Conservation (phyloP, 2,113 vertebrate genomes). For the Notothenia rossii region DNA sequence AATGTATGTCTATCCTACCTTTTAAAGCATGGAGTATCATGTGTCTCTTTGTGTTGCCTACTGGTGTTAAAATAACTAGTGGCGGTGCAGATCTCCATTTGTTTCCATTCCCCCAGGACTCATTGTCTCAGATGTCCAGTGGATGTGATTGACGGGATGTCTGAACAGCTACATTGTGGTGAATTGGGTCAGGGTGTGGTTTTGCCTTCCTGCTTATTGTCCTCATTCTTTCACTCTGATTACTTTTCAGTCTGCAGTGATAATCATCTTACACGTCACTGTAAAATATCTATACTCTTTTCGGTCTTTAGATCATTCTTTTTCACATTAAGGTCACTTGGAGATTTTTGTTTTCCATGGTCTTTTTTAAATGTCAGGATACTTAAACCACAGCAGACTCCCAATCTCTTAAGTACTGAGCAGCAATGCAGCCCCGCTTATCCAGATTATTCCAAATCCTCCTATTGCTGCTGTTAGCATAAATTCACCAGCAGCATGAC, state of each 20-base stretch:
- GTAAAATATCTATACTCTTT: constrained; percentile 30
- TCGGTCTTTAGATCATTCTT: background rate
- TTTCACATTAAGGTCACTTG: constrained; percentile 65
- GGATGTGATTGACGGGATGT: constrained; percentile 71
- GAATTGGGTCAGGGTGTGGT: constrained; percentile 78
- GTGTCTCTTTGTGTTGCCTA: constrained; percentile 2
- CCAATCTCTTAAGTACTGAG: constrained; percentile 61
- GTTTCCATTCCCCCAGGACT: constrained; percentile 49
- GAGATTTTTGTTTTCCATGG: constrained; percentile 47
- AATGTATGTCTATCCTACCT: background rate
- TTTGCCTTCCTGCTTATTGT: constrained; percentile 69
- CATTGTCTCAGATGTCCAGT: constrained; percentile 61
- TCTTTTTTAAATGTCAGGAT: constrained; percentile 55
- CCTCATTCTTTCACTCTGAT: constrained; percentile 77
- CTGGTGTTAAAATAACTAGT: constrained; percentile 23
- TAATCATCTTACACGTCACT: constrained; percentile 24
- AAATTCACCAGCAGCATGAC: constrained; percentile 50
- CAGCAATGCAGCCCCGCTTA: constrained; percentile 64
- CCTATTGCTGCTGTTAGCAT: constrained; percentile 56
- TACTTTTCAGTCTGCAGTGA: constrained; percentile 44
- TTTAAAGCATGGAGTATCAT: background rate
- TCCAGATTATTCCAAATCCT: constrained; percentile 75
- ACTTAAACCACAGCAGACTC: constrained; percentile 44
- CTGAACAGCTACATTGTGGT: constrained; percentile 61
- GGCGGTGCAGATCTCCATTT: constrained; percentile 17